These are phyloP conservation scores for Mastomys natalensis DNA, from an alignment of 2,113 vertebrate species.

Conservation along the genomic window DNA sequence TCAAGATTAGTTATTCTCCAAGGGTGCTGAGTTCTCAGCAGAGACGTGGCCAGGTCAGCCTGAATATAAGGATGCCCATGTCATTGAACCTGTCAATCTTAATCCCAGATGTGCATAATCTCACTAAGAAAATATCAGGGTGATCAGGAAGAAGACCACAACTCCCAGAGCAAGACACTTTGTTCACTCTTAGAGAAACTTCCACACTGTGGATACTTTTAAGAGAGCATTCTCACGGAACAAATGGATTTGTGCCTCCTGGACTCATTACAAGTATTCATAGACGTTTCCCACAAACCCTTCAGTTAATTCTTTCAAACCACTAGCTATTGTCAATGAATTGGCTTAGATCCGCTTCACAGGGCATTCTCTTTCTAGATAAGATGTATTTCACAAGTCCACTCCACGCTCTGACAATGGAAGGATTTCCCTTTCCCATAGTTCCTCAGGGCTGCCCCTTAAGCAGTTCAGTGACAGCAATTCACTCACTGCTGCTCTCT, in stretches of 20 bases:
- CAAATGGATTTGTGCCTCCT: constrained; percentile 39
- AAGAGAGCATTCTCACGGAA: constrained; percentile 9
- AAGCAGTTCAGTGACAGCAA: not conserved
- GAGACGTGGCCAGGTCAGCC: not conserved
- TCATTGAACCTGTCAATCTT: not conserved
- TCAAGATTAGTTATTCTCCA: not conserved
- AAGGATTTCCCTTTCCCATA: constrained; percentile 51
- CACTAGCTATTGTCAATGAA: not conserved
- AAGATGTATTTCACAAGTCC: constrained; percentile 41
- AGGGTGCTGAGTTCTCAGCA: not conserved
- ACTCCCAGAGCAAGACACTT: not conserved
- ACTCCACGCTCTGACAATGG: not conserved
- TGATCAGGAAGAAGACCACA: not conserved
- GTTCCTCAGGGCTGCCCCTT: not conserved
- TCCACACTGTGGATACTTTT: not conserved
- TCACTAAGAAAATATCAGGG: not conserved
- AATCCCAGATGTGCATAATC: not conserved
- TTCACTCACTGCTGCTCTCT: not conserved
- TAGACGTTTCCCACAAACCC: not conserved
- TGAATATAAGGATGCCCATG: not conserved
- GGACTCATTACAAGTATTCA: not conserved
- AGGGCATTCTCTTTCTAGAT: constrained; percentile 41
- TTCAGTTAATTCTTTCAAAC: constrained; percentile 21
- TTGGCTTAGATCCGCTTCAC: constrained; percentile 21
- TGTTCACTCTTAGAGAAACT: not conserved